Evolutionary conservation across 1,140 invertebrate genomes (phyloP).

Genomic region (Papilio machaon): DNA sequence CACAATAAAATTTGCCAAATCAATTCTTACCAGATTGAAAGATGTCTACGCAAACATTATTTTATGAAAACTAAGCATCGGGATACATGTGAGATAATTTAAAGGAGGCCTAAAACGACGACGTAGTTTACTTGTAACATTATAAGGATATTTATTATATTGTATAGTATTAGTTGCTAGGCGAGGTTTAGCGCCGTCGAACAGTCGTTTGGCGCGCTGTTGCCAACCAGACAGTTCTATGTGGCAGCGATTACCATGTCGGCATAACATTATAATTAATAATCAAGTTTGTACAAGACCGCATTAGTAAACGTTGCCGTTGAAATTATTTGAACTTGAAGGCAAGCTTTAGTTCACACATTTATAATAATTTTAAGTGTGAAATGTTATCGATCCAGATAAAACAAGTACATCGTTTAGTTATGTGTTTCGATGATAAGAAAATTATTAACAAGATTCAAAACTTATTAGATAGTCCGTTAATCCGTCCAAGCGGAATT

Average conservation of each 20-base stretch:
- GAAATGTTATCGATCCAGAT: neutral
- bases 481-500: too few species aligned
- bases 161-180: constrained; percentile 14
- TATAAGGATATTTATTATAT: neutral
- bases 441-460: neutral
- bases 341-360: neutral
- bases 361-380: neutral
- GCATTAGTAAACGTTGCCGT: neutral
- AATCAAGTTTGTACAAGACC: constrained; percentile 14
- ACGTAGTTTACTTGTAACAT: neutral
- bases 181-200: neutral
- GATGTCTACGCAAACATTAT: neutral
- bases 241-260: constrained; percentile 10
- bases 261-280: constrained; percentile 18
- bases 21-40: neutral
- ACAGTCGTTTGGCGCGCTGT: neutral
- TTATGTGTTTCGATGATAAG: neutral
- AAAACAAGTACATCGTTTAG: neutral
- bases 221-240: neutral
- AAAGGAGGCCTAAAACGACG: neutral
- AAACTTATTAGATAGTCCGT: neutral
- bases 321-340: constrained; percentile 2
- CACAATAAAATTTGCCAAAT: neutral
- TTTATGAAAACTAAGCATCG: neutral
- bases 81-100: neutral